Percentiles rank a stretch among this genome's conserved stretches.
These are phyloP conservation scores for Ctena decussata DNA, from an alignment of 2,888 invertebrate species.

Conservation along the genomic window DNA sequence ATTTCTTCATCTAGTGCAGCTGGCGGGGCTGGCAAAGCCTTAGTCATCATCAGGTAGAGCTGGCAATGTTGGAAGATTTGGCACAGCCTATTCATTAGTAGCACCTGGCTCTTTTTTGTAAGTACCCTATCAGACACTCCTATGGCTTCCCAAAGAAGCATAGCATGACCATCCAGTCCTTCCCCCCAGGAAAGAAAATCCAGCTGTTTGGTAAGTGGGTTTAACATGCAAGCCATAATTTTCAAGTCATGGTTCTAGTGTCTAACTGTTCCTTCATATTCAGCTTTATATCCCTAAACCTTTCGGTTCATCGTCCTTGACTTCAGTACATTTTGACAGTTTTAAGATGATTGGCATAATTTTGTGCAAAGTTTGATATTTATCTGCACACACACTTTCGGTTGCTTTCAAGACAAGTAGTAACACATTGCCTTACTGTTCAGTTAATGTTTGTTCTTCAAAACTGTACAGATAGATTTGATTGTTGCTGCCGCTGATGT, in stretches of 20 bases:
- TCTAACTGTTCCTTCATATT: neutral
- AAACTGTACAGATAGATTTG: slow-evolving; percentile 6
- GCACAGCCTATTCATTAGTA: neutral
- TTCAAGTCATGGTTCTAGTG: neutral
- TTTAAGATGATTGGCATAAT: neutral
- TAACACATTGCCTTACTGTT: neutral
- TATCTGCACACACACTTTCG: slow-evolving; percentile 14
- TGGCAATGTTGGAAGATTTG: neutral
- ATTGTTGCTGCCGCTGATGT: slow-evolving; percentile 2
- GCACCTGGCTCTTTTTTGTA: neutral
- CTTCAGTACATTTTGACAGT: neutral
- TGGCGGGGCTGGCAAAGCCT: neutral
- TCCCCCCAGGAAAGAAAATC: neutral
- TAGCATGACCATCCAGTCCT: neutral
- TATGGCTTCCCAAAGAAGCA: neutral
- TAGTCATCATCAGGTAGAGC: neutral
- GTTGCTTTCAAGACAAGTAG: slow-evolving; percentile 3
- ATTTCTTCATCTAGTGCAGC: neutral
- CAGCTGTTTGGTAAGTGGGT: slow-evolving; percentile 13
- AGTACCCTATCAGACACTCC: neutral
- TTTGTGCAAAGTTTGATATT: slow-evolving; percentile 11
- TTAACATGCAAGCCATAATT: neutral
- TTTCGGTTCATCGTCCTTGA: neutral
- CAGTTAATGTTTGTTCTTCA: slow-evolving; percentile 11
- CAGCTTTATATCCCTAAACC: neutral